Evolutionary conservation across 2,888 invertebrate genomes (phyloP).

Genomic region (Pseudoips prasinana): DNA sequence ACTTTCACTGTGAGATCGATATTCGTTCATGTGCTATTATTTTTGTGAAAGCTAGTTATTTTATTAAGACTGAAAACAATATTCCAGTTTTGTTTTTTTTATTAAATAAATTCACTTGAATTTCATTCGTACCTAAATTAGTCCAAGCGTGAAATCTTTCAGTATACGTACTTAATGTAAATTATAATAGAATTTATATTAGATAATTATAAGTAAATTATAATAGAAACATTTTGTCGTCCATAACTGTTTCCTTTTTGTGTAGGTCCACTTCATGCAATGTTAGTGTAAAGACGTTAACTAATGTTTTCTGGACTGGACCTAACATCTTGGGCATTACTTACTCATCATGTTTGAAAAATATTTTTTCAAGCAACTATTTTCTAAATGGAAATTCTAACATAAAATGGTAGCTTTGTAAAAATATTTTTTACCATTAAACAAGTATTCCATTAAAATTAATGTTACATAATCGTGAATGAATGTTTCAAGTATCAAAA

Average conservation of each 20-base stretch:
- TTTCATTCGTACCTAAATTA: constrained; percentile 72
- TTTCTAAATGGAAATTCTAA: neutral
- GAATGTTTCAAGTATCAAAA: constrained; percentile 18
- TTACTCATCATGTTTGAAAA: constrained; percentile 9
- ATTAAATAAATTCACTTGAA: constrained; percentile 52
- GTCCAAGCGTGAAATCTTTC: constrained; percentile 78
- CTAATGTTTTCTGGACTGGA: constrained; percentile 48
- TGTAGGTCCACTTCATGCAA: constrained; percentile 62
- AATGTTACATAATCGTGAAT: constrained; percentile 19
- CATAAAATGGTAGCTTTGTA: constrained; percentile 13
- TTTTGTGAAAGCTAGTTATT: constrained; percentile 60
- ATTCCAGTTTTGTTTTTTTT: constrained; percentile 73
- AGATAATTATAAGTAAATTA: constrained; percentile 80
- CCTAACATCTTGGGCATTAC: constrained; percentile 35
- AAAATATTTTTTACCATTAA: constrained; percentile 26
- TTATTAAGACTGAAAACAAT: constrained; percentile 76
- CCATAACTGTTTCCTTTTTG: constrained; percentile 43
- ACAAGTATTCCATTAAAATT: neutral
- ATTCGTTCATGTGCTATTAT: constrained; percentile 36
- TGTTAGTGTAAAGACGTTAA: constrained; percentile 31
- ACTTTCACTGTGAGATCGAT: constrained; percentile 30
- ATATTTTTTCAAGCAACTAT: constrained; percentile 26
- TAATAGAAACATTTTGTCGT: constrained; percentile 74
- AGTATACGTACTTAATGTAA: constrained; percentile 83
- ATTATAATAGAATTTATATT: constrained; percentile 80